These are phyloP conservation scores for Schizothorax lantsangensis DNA, from an alignment of 2,797 vertebrate genomes.

Conservation along the genomic window DNA sequence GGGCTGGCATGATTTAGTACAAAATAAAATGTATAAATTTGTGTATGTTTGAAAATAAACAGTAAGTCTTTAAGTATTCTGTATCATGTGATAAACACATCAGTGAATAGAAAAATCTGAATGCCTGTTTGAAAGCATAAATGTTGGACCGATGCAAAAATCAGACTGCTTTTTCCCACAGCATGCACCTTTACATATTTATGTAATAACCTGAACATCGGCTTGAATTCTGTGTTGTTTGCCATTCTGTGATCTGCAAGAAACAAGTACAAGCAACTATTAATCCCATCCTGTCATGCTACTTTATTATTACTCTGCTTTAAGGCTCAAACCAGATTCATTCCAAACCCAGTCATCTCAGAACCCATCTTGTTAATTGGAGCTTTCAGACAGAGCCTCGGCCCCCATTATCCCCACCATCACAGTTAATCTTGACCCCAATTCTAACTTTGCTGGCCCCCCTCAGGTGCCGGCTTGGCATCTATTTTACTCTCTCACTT, in stretches of 20 bases:
- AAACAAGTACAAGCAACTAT: not conserved
- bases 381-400: not conserved
- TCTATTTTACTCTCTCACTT: not conserved
- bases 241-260: not conserved
- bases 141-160: not conserved
- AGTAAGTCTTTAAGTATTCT: too few species aligned
- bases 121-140: not conserved
- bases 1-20: not conserved
- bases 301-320: not conserved
- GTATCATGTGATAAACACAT: not conserved
- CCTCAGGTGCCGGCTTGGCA: not conserved
- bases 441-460: not conserved
- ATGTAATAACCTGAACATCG: not conserved
- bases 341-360: not conserved
- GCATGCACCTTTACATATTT: not conserved
- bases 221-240: not conserved
- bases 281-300: not conserved
- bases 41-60: too few species aligned
- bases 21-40: not conserved
- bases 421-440: slow-evolving; percentile 7
- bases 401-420: not conserved
- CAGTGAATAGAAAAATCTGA: not conserved
- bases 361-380: not conserved
- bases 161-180: not conserved
- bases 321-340: not conserved